A percentile compares a stretch with the other conserved stretches of the same genome.
phyloP scores from a whole-genome alignment of 2,113 vertebrate species.

The Hydrolagus affinis region DNA sequence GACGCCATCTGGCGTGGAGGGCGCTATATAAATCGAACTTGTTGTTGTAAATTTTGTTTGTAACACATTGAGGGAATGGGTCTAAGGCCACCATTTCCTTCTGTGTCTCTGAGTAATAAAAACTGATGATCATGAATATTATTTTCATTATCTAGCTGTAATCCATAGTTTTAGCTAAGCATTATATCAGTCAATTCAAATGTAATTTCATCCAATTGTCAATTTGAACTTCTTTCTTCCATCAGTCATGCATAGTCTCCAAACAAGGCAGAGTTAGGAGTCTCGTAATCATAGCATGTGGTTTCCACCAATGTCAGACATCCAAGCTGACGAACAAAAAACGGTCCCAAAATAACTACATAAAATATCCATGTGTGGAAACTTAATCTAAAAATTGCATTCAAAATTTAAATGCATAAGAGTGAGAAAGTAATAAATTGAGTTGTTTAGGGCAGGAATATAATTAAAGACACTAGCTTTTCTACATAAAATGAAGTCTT shows the following conservation, averaged over 20 bases:
- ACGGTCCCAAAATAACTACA: no score
- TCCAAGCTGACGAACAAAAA: no score
- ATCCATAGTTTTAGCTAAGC: neutral
- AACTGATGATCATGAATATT: neutral
- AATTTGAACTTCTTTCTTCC: neutral
- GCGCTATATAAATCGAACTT: no score
- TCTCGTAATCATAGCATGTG: no score
- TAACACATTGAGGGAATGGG: neutral
- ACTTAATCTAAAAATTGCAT: neutral
- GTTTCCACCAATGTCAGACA: no score
- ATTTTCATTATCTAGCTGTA: neutral
- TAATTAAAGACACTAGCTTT: slow-evolving; percentile 10
- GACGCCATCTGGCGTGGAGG: no score
- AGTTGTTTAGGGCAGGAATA: neutral
- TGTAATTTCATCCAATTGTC: neutral
- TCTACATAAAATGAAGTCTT: slow-evolving; percentile 9
- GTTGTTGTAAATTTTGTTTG: no score
- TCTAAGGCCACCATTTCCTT: neutral
- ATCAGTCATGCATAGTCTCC: no score
- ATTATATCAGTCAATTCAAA: neutral
- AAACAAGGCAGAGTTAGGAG: no score
- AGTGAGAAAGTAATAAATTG: neutral
- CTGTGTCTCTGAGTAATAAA: neutral
- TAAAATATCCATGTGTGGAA: neutral
- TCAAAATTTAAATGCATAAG: neutral